Evolutionary conservation across 2,888 invertebrate species (phyloP).

Genomic region (Eristalis arbustorum): DNA sequence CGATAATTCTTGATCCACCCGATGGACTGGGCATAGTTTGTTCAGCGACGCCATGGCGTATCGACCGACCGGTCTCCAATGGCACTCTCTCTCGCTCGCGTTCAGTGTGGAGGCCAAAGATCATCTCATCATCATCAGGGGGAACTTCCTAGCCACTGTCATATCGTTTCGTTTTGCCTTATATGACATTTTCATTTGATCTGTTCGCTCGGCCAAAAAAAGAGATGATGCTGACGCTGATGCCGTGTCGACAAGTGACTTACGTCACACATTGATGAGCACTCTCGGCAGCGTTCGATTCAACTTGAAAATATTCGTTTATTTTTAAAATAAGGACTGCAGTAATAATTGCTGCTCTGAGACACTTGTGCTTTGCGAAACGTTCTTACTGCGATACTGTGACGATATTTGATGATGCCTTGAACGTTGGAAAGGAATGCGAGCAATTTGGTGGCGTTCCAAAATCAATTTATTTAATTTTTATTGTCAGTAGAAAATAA

Average conservation of each 20-base stretch:
- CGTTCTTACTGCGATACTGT: background rate
- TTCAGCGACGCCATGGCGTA: background rate
- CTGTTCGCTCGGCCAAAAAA: background rate
- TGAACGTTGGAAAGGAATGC: background rate
- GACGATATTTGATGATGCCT: background rate
- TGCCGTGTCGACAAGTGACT: conserved; percentile 3
- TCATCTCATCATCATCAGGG: background rate
- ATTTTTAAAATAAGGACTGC: conserved; percentile 7
- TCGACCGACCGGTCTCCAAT: background rate
- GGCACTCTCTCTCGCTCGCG: background rate
- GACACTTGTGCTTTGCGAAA: background rate
- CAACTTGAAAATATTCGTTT: background rate
- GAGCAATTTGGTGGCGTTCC: background rate
- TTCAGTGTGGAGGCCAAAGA: background rate
- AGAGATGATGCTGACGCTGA: background rate
- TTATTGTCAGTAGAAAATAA: background rate
- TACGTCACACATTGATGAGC: conserved; percentile 24
- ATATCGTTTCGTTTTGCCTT: conserved; percentile 3
- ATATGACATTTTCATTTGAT: conserved; percentile 10
- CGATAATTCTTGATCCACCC: conserved; percentile 52
- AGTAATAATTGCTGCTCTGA: conserved; percentile 1
- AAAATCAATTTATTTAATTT: background rate
- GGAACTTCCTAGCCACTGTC: background rate
- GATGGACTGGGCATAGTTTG: conserved; percentile 23
- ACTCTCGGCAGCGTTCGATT: background rate